Evolutionary conservation across 2,888 invertebrate species (phyloP), one percentile per base, ranked within the genome.

Genomic region (Tineola bisselliella): DNA sequence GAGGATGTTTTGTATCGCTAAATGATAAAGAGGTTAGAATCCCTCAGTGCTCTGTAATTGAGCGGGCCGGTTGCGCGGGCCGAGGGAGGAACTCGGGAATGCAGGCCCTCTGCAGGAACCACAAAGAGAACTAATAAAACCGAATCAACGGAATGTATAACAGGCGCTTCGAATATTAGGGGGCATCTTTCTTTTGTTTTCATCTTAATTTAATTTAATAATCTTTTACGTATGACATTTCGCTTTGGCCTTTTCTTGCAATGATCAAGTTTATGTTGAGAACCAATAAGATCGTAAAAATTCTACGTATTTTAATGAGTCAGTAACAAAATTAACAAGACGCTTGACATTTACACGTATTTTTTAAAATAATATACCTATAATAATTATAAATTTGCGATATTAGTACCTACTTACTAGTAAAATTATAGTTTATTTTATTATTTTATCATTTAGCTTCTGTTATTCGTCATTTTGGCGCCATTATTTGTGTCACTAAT

Each of bases 41-140:
- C 8, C n/a, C 8, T 8, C 15, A 48, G 48, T 48, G 48, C 15
- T 15, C 15, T 48, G 48, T 48, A 48, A 48, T 48, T 48, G 48
- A 48, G 48, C 17, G 48, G 25, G 44, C 58, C 19, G 44, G 11
- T 31, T 11, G 56, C 61, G n/a, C 43, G 25, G 25, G 38, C 65
- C 25, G 68, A 67, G 70, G 71, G 69, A 70, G 68, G 66, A 56
- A 18, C 67, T 65, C 69, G 77, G 72, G 84, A 83, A 84, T 81
- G 82, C 80, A 80, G 76, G 76, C 79, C 77, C 76, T 43, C 61
- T 67, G 71, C 75, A 74, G 76, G 79, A 77, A 74, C 74, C 74
- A 81, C 77, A 83, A 84, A 83, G 74, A 74, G 73, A 77, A 74
- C 67, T 31, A 58, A 57, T 57, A 76, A n/a, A 75, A 73, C 67